Percentiles rank a stretch among this genome's conserved stretches.
Evolutionary conservation across 2,797 vertebrate genomes (phyloP).

Genomic region (Darevskia mixta): DNA sequence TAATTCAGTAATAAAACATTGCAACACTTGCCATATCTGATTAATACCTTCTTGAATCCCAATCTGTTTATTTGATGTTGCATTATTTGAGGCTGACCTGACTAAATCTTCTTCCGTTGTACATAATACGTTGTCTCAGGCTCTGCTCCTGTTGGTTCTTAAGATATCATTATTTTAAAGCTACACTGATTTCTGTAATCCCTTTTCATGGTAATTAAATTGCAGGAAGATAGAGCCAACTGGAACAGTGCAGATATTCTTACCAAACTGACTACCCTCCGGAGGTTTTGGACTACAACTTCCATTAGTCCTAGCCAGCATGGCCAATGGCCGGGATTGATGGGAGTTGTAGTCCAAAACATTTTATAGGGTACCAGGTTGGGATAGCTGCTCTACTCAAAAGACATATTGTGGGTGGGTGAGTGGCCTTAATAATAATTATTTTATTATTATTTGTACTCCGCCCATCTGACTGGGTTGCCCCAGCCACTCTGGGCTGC

Average conservation of each 20-base stretch:
- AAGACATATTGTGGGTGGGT: not conserved
- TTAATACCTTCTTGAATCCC: constrained; percentile 9
- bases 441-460: too few relatives aligned
- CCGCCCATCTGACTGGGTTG: too few relatives aligned
- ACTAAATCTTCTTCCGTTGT: not conserved
- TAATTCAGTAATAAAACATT: constrained; percentile 28
- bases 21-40: constrained; percentile 7
- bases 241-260: not conserved
- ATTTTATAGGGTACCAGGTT: too few relatives aligned
- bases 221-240: constrained; percentile 14
- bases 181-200: not conserved
- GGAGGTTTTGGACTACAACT: too few relatives aligned
- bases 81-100: constrained; percentile 24
- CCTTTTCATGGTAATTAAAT: constrained; percentile 47
- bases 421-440: too few relatives aligned
- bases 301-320: too few relatives aligned
- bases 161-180: not conserved
- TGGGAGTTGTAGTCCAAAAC: too few relatives aligned
- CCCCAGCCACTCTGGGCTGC: too few relatives aligned
- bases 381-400: not conserved
- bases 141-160: not conserved
- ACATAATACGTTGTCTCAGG: not conserved
- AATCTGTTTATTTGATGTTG: constrained; percentile 11
- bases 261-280: not conserved
- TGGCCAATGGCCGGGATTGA: too few relatives aligned